Conservation (phyloP, 1,140 invertebrate species). For the Trachelipus rathkii region DNA sequence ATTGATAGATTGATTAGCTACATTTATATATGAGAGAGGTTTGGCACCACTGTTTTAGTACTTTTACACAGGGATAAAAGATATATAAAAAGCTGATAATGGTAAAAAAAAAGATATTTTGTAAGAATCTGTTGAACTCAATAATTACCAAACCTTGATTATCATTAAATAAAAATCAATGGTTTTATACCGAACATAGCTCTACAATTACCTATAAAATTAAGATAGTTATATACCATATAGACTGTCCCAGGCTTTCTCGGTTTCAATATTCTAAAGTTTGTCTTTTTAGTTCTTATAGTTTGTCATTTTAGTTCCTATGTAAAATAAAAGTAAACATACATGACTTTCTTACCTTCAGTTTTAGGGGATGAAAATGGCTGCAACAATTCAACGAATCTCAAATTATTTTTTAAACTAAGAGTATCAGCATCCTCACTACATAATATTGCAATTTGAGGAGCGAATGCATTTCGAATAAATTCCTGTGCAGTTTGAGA, state of each 20-base stretch:
- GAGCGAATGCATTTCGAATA: conserved; percentile 51
- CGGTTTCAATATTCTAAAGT: background rate
- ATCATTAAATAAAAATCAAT: too few species aligned
- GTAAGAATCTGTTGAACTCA: too few species aligned
- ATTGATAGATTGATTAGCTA: too few species aligned
- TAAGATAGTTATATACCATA: too few species aligned
- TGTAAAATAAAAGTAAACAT: background rate
- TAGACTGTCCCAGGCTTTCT: background rate
- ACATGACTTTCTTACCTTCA: conserved; percentile 63
- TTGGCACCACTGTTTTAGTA: too few species aligned
- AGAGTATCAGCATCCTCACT: conserved; percentile 73
- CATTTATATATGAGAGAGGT: too few species aligned
- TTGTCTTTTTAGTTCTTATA: background rate
- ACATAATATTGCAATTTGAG: conserved; percentile 77
- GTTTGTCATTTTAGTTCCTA: background rate
- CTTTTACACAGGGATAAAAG: too few species aligned
- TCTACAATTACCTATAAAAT: too few species aligned
- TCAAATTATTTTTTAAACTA: conserved; percentile 85
- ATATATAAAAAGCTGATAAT: too few species aligned
- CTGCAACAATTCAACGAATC: conserved; percentile 82
- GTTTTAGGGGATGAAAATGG: conserved; percentile 75
- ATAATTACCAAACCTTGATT: too few species aligned
- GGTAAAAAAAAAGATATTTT: too few species aligned
- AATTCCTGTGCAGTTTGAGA: background rate
- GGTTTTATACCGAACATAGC: too few species aligned